A percentile compares a stretch with the other conserved stretches of the same genome.
Conservation (phyloP, 2,113 vertebrate species). For the Urocolius indicus region DNA sequence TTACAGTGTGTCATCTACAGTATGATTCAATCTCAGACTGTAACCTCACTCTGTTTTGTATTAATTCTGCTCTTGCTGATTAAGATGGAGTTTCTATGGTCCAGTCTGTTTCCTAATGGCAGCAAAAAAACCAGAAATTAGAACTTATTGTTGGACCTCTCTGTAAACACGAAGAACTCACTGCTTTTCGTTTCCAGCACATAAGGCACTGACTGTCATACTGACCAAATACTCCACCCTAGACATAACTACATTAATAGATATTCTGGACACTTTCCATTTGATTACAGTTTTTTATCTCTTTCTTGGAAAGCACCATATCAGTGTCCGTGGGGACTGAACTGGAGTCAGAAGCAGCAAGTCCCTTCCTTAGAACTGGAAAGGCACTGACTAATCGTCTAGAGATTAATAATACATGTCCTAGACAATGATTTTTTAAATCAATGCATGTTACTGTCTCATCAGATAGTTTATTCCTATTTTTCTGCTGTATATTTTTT, state of each 20-base stretch:
- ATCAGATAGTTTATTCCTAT: neutral
- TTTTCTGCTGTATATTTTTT: neutral
- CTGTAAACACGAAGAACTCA: neutral
- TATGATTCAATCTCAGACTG: neutral
- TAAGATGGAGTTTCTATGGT: neutral
- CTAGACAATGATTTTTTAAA: neutral
- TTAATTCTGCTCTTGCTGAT: neutral
- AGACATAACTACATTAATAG: neutral
- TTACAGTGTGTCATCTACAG: neutral
- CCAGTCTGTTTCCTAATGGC: neutral
- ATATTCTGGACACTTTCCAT: neutral
- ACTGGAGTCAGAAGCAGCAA: constrained; percentile 12
- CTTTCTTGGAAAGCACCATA: neutral
- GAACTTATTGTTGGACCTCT: neutral
- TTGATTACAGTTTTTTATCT: neutral
- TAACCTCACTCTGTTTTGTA: neutral
- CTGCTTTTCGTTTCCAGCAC: constrained; percentile 8
- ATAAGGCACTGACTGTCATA: neutral
- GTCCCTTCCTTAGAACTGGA: constrained; percentile 30
- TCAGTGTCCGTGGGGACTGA: neutral
- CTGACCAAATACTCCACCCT: constrained; percentile 27
- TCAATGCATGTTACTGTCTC: neutral
- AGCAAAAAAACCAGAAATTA: neutral
- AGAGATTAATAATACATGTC: neutral
- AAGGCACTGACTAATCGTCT: neutral